A percentile compares a stretch with the other conserved stretches of the same genome.
These are phyloP conservation scores for Saturnia japonica DNA, from an alignment of 2,888 invertebrate genomes.

Conservation along the genomic window DNA sequence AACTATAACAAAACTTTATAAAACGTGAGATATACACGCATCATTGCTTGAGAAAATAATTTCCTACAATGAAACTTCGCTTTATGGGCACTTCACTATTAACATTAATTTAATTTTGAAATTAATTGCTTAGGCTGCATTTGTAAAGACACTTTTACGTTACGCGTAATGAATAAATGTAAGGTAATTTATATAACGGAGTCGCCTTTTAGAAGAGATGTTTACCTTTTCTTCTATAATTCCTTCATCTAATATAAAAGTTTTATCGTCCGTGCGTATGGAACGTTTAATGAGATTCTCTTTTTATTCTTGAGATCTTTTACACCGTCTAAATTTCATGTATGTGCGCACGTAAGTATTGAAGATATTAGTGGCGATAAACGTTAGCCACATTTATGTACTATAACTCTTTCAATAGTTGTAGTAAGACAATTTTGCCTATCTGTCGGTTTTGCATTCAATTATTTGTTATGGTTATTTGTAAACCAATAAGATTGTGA, in stretches of 20 bases:
- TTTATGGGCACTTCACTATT: background rate
- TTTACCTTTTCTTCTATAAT: background rate
- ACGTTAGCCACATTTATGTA: background rate
- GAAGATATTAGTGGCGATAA: background rate
- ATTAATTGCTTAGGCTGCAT: background rate
- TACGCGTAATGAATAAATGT: too few relatives aligned
- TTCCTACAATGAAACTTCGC: constrained; percentile 22
- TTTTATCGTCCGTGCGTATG: background rate
- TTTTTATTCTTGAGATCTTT: background rate
- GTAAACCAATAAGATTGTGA: background rate
- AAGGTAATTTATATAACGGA: too few relatives aligned
- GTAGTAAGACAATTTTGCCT: background rate
- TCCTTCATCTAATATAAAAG: background rate
- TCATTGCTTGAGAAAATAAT: constrained; percentile 50
- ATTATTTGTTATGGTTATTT: background rate
- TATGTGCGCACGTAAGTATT: background rate
- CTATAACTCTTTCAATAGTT: background rate
- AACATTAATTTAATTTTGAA: background rate
- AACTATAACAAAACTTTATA: constrained; percentile 6
- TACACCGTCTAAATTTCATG: background rate
- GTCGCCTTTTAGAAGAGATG: background rate
- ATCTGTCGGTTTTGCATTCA: background rate
- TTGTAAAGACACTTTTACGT: too few relatives aligned
- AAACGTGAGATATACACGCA: constrained; percentile 28
- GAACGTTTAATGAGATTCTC: background rate